Evolutionary conservation across 2,888 invertebrate genomes (phyloP), one percentile per base, ranked within the genome.

Genomic region (Pseudanteris insignis): DNA sequence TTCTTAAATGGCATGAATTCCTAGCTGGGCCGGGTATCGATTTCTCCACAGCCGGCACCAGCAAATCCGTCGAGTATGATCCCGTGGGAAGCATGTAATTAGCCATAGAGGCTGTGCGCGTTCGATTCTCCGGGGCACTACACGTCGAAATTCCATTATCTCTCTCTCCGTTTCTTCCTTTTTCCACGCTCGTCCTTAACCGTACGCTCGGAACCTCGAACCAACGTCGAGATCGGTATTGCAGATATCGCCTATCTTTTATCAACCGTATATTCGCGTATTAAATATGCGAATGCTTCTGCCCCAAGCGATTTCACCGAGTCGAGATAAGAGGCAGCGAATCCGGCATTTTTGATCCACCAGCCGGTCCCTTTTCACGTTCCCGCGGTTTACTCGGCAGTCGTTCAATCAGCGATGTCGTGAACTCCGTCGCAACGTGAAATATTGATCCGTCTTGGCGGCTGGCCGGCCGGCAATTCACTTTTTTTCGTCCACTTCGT

Each of bases 31-130:
- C 57, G 70, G 65, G 70, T 67, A 70, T 70, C 70, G 65, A 68
- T 67, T 77, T 46, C 55, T 75, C 75, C 73, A 70, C 26, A 30
- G 11, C 14, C 46, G 29, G 28, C 30, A 69, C 70, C 67, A 74
- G 72, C 72, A 66, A 66, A 75, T 77, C 77, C 75, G 77, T 78
- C 76, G 75, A 50, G 72, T 75, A 58, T 55, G 65, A 67, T 77
- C 72, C 77, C 77, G 75, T 78, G 78, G 74, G 78, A 78, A 78
- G 71, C 67, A 63, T 70, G 73, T 72, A 70, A 75, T 75, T 73
- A 74, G 71, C 71, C 67, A 68, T 66, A 65, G 64, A 62, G 51
- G 54, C 59, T 46, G 36, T 47, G 26, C 26, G 26, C 32, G 38
- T 38, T 55, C 34, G 55, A 26, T 40, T 55, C 47, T 46, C 46